Conservation (phyloP, 2,888 invertebrate genomes). For the Temnothorax ravouxi region DNA sequence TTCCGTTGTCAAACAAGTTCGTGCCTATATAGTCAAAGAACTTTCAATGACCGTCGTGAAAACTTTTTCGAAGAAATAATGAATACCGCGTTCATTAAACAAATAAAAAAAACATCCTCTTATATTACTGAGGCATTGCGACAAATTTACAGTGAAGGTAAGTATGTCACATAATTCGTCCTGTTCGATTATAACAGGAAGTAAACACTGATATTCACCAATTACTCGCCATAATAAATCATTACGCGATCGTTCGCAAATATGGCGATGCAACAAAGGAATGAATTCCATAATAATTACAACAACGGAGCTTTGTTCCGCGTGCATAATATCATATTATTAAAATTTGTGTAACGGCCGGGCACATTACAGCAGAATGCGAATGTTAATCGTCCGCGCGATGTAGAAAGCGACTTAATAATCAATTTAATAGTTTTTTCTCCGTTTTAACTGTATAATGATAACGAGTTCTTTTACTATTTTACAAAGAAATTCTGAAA, state of each 20-base stretch:
- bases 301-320: neutral
- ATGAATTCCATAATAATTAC: constrained; percentile 15
- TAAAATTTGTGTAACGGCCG: constrained; percentile 1
- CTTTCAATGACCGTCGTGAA: neutral
- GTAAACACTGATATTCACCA: neutral
- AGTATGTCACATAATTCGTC: neutral
- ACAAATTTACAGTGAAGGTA: neutral
- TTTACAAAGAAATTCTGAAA: neutral
- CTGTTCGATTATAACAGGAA: neutral
- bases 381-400: neutral
- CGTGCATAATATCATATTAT: constrained; percentile 11
- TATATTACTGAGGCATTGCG: too few relatives aligned
- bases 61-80: neutral
- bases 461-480: neutral
- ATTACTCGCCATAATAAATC: constrained; percentile 11
- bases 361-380: neutral
- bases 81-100: neutral
- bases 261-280: constrained; percentile 3
- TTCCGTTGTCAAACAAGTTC: neutral
- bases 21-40: neutral
- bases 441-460: neutral
- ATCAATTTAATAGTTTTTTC: constrained; percentile 26
- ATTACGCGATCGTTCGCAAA: neutral
- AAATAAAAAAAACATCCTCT: neutral
- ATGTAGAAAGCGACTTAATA: constrained; percentile 10